These are phyloP conservation scores for Characodon lateralis DNA, from an alignment of 2,797 vertebrate genomes.

Conservation along the genomic window DNA sequence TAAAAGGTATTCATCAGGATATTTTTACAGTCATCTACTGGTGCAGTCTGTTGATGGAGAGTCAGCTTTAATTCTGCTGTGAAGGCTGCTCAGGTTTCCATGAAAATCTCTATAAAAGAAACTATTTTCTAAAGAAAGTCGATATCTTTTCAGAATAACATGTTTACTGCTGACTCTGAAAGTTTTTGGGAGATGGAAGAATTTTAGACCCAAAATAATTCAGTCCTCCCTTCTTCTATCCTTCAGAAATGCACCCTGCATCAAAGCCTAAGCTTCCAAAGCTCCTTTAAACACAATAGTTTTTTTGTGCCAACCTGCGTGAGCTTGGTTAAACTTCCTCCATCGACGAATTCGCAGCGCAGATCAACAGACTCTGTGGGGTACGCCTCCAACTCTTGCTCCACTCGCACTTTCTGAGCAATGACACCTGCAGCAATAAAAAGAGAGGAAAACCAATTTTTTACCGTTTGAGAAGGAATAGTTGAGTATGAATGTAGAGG, in stretches of 20 bases:
- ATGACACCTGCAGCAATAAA: conserved; percentile 55
- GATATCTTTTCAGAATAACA: background rate
- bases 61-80: background rate
- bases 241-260: background rate
- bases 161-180: conserved; percentile 4
- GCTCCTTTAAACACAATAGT: background rate
- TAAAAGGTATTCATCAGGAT: background rate
- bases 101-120: background rate
- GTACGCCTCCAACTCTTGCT: conserved; percentile 77
- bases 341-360: conserved; percentile 78
- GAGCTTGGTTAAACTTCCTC: conserved; percentile 73
- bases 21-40: background rate
- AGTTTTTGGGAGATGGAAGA: background rate
- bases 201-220: background rate
- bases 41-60: background rate
- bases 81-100: conserved; percentile 1
- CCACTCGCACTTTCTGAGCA: conserved; percentile 81
- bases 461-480: background rate
- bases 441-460: background rate
- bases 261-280: background rate
- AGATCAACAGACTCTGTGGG: conserved; percentile 78
- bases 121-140: background rate
- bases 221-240: background rate
- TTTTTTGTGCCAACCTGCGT: conserved; percentile 72
- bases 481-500: background rate